Evolutionary conservation across 1,140 invertebrate genomes (phyloP), one percentile per base, ranked within the genome.

Genomic region (Bombus polaris): DNA sequence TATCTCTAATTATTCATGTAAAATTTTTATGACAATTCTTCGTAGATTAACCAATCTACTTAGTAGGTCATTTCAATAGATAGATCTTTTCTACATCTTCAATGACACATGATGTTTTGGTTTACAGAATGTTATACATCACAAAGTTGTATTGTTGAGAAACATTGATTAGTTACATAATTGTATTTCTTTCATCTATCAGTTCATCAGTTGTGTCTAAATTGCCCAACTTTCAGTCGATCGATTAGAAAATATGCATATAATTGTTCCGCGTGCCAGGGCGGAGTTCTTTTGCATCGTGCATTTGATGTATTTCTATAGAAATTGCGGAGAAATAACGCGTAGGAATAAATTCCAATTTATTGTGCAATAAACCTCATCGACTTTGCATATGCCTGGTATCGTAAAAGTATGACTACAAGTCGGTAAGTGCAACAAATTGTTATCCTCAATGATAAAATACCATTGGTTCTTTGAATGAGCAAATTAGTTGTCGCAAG

Each of bases 351-450:
- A 85, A 85, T 85, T 80, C 68, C 83, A 3, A 47, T 42, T 44
- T 32, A 59, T 80, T 73, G 83, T 79, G 57, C 76, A 80, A 85
- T 42, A 80, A 44, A 73, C 80, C 65, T 66, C 75, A 72, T 84
- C 37, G 22, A 12, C 66, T 71, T 78, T 75, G 39, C 39, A 39
- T 72, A 65, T 25, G 47, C 32, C 9, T 59, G 15, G 2, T 37
- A 47, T 4, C 32, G 32, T 78, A 35, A 53, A 28, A 44, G 25
- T 32, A 18, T 22, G 22, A 35, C 25, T 32, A 39, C 28, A 25
- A 42, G 62, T 53, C 32, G 53, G 42, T 42, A 47, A 66, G 32
- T 18, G 12, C 22, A 32, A 42, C 25, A 47, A 66, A 42, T 44
- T 13, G 39, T 84, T 59, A 76, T 44, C 39, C 39, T 39, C 39